Evolutionary conservation across 53 echinoderm and acorn worm species (phyloP).

Genomic region (Holothuria leucospilota): DNA sequence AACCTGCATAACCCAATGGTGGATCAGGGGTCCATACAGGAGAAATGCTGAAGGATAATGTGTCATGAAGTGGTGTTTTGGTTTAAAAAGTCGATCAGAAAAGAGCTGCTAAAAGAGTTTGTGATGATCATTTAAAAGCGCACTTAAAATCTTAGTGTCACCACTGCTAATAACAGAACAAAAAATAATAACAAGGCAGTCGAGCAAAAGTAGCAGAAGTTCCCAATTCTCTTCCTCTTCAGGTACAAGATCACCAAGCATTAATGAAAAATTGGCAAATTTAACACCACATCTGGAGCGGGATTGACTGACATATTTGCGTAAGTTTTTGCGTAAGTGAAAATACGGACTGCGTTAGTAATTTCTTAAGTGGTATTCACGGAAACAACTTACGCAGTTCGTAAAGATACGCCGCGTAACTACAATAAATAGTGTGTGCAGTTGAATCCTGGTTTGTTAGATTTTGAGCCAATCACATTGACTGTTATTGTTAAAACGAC

Average conservation of each 20-base stretch:
- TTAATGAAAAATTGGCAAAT: conserved; percentile 24
- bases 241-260: conserved; percentile 58
- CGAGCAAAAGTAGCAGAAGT: conserved; percentile 40
- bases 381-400: too few relatives aligned
- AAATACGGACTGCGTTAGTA: too few relatives aligned
- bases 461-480: too few relatives aligned
- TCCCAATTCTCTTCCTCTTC: conserved; percentile 63
- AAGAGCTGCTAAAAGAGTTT: conserved; percentile 55
- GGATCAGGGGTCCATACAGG: conserved; percentile 3
- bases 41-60: conserved; percentile 55
- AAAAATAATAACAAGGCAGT: conserved; percentile 49
- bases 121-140: conserved; percentile 66
- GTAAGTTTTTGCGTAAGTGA: too few relatives aligned
- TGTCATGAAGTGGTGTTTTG: conserved; percentile 66
- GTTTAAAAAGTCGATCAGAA: conserved; percentile 57
- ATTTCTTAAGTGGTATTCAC: too few relatives aligned
- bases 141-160: conserved; percentile 47
- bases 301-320: too few relatives aligned
- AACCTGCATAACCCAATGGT: conserved; percentile 40
- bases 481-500: too few relatives aligned
- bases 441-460: too few relatives aligned
- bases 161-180: conserved; percentile 47
- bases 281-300: background rate
- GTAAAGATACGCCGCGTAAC: too few relatives aligned
- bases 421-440: too few relatives aligned